Percentiles rank a stretch among this genome's conserved stretches.
These are phyloP conservation scores for Orius insidiosus DNA, from an alignment of 1,140 invertebrate genomes.

Conservation along the genomic window DNA sequence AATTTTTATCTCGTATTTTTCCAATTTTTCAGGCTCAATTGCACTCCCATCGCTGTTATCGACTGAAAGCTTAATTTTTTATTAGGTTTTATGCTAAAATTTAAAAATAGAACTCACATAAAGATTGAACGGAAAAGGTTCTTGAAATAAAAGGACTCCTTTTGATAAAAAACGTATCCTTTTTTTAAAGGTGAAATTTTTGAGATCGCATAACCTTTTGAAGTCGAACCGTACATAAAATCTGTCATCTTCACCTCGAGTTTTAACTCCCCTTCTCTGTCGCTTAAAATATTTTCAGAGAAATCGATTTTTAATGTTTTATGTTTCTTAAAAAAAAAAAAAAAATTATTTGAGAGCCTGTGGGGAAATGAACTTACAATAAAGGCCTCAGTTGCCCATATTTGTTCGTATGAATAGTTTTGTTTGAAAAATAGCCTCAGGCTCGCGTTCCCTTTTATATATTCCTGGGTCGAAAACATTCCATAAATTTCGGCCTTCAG, in stretches of 20 bases:
- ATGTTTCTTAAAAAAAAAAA: slow-evolving; percentile 13
- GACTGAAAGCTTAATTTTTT: not conserved
- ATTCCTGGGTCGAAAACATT: slow-evolving; percentile 24
- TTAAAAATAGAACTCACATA: slow-evolving; percentile 26
- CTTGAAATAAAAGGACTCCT: slow-evolving; percentile 34
- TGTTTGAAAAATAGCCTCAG: slow-evolving; percentile 21
- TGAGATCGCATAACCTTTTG: slow-evolving; percentile 30
- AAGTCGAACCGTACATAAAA: slow-evolving; percentile 24
- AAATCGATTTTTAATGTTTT: slow-evolving; percentile 4
- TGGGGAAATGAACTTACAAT: slow-evolving; percentile 14
- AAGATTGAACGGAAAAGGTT: slow-evolving; percentile 32
- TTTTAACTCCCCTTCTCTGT: slow-evolving; percentile 17
- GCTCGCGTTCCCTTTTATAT: slow-evolving; percentile 25
- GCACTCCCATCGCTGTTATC: not conserved
- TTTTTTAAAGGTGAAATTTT: slow-evolving; percentile 30
- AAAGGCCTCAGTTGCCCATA: slow-evolving; percentile 6
- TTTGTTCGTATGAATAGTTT: not conserved
- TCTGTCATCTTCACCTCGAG: slow-evolving; percentile 25
- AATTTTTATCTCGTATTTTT: not conserved
- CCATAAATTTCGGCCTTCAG: slow-evolving; percentile 23
- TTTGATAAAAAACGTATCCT: slow-evolving; percentile 34
- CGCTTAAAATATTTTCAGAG: too few relatives aligned
- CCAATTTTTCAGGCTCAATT: not conserved
- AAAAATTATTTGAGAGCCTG: too few relatives aligned
- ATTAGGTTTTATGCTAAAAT: not conserved